Percentiles rank a stretch among this genome's conserved stretches.
Evolutionary conservation across 2,888 invertebrate species (phyloP).

Genomic region (Aethes cnicana): DNA sequence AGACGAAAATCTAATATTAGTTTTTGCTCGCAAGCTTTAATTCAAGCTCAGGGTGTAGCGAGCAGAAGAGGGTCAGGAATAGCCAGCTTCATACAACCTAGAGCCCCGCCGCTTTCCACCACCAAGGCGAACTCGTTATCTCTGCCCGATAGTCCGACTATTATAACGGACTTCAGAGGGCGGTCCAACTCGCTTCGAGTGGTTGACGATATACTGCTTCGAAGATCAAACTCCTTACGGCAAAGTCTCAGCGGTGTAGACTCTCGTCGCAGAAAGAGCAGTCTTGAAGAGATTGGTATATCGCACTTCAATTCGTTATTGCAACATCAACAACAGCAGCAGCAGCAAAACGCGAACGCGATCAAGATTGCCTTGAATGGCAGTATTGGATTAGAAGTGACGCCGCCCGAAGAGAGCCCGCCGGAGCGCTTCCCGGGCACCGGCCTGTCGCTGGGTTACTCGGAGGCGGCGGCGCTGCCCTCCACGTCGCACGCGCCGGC

Average conservation of each 20-base stretch:
- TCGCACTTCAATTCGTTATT: conserved; percentile 88
- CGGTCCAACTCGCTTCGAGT: conserved; percentile 93
- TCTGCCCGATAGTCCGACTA: conserved; percentile 93
- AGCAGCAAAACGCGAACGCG: conserved; percentile 86
- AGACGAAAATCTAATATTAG: conserved; percentile 95
- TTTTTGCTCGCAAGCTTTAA: conserved; percentile 91
- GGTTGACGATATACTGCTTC: conserved; percentile 91
- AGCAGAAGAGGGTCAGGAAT: conserved; percentile 88
- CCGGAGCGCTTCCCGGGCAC: conserved; percentile 72
- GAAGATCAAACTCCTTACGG: conserved; percentile 91
- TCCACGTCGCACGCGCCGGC: conserved; percentile 59
- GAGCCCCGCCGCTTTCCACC: conserved; percentile 90
- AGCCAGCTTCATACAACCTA: conserved; percentile 83
- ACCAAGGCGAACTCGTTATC: conserved; percentile 95
- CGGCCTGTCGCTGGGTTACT: conserved; percentile 62
- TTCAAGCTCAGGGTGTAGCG: conserved; percentile 76
- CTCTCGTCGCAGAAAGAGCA: conserved; percentile 88
- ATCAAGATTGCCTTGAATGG: conserved; percentile 93
- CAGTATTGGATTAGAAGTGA: conserved; percentile 92
- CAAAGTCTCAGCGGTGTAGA: conserved; percentile 89
- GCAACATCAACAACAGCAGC: conserved; percentile 79
- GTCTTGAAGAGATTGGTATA: conserved; percentile 92
- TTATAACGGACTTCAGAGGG: conserved; percentile 89
- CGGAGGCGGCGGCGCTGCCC: conserved; percentile 75
- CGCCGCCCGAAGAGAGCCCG: conserved; percentile 86